Base-by-base conservation (phyloP, 2,797 vertebrate genomes). In the Rhinoraja longicauda region DNA sequence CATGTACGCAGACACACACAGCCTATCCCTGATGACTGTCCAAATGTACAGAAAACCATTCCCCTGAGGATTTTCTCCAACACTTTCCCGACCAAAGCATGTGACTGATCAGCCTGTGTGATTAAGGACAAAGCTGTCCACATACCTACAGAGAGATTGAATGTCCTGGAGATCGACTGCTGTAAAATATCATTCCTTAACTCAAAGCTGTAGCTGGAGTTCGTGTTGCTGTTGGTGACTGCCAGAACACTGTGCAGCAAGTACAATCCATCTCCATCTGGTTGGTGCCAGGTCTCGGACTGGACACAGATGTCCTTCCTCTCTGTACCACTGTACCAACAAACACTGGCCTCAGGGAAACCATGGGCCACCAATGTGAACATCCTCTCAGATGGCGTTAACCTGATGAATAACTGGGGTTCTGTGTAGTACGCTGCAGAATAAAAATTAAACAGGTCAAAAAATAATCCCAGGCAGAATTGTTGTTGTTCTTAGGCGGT, bases 351-450 rank as follows among this genome's bases (percentile, higher is more conserved):
- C 21, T 26, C 3, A 13, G 90, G 90, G 36, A 45, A 73, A 73
- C 90, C 67, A 15, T 39, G 32, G 21, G 90, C 73, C 13, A 72
- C 67, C 0, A 91, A 91, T 73, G 17, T 70, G 32, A 73, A 91
- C 4, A 72, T 9, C 70, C 36, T 45, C 21, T 8, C 32, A 72
- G 36, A 72, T 29, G 36, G 36, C 12, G 0, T 45, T 45, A 91
- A 12, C 29, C 39, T 17, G 21, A 91, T 91, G 1, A 13, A 19
- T 19, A 91, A 70, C 4, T 45, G 21, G 45, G 90, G 90, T 73
- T 91, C 90, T 21, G 26, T 72, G 36, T 91, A 91, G 36, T 72
- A 91, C 26, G 90, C 90, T 91, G 90, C 0, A 29, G 36, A 73
- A 26, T 53, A 73, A 26, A 90, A 19, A 6, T 45, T 15, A 45